phyloP scores from a whole-genome alignment of 64 coral and sea anemone species.

The Trachythela sp. region DNA sequence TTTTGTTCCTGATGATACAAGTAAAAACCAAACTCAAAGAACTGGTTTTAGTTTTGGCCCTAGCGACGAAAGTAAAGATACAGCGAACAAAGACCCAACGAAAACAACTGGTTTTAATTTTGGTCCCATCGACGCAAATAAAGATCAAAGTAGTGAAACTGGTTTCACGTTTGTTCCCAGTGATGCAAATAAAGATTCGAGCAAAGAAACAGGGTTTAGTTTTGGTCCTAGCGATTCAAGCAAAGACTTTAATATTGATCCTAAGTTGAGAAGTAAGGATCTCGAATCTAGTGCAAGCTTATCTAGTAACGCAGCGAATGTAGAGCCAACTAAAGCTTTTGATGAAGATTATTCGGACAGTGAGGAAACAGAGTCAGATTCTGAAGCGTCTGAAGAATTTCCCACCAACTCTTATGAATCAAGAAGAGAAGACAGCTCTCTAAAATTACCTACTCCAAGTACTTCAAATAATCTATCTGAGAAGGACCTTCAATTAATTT shows the following conservation, averaged over 20 bases:
- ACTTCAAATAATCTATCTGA: not conserved
- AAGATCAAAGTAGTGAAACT: no score
- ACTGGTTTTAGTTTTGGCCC: not conserved
- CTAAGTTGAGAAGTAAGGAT: not conserved
- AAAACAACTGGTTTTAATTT: not conserved
- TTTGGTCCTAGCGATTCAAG: no score
- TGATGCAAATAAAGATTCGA: not conserved
- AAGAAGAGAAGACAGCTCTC: not conserved
- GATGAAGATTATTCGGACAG: not conserved
- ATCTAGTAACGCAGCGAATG: not conserved
- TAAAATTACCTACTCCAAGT: not conserved
- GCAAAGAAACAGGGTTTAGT: not conserved
- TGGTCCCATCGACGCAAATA: no score
- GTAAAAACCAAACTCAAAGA: not conserved
- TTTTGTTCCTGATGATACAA: not conserved
- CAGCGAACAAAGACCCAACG: no score
- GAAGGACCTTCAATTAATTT: not conserved
- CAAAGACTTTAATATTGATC: not conserved
- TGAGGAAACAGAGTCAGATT: not conserved
- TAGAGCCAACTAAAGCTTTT: not conserved
- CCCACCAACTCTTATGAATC: not conserved
- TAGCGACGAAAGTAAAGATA: no score
- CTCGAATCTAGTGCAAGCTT: not conserved
- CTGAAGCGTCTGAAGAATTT: not conserved
- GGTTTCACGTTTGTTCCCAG: no score